These are phyloP conservation scores for Pseudolaguvia tuberculata DNA, from an alignment of 2,113 vertebrate genomes.

Conservation along the genomic window DNA sequence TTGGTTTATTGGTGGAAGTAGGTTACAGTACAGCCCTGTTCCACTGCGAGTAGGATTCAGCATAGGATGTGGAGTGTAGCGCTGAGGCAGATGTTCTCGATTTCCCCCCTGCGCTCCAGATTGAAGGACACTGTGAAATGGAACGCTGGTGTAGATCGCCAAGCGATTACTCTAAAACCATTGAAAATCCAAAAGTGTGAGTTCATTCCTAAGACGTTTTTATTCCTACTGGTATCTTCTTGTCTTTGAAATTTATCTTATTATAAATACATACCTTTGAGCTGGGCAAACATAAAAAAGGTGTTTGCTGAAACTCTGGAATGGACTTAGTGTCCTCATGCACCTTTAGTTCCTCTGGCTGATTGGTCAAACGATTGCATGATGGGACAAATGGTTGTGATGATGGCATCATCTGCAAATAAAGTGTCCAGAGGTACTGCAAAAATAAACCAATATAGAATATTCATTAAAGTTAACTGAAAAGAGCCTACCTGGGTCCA, in stretches of 20 bases:
- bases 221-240: neutral
- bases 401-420: conserved; percentile 27
- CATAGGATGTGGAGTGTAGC: conserved; percentile 67
- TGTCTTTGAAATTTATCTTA: neutral
- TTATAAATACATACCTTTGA: conserved; percentile 32
- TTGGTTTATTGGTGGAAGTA: conserved; percentile 40
- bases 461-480: conserved; percentile 9
- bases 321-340: conserved; percentile 28
- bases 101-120: conserved; percentile 29
- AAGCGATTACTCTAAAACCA: conserved; percentile 45
- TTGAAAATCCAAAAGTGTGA: neutral
- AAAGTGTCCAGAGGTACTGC: conserved; percentile 8
- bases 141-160: conserved; percentile 53
- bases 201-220: neutral
- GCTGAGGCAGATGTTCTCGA: neutral
- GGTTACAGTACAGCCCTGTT: conserved; percentile 63
- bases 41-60: conserved; percentile 68
- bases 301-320: conserved; percentile 24
- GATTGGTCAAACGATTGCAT: conserved; percentile 22
- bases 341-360: conserved; percentile 18
- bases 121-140: conserved; percentile 66
- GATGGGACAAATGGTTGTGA: conserved; percentile 31
- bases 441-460: conserved; percentile 28
- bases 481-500: conserved; percentile 47
- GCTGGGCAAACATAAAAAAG: conserved; percentile 17